These are phyloP conservation scores for Rhynchonycteris naso DNA, from an alignment of 2,797 vertebrate species.

Conservation along the genomic window DNA sequence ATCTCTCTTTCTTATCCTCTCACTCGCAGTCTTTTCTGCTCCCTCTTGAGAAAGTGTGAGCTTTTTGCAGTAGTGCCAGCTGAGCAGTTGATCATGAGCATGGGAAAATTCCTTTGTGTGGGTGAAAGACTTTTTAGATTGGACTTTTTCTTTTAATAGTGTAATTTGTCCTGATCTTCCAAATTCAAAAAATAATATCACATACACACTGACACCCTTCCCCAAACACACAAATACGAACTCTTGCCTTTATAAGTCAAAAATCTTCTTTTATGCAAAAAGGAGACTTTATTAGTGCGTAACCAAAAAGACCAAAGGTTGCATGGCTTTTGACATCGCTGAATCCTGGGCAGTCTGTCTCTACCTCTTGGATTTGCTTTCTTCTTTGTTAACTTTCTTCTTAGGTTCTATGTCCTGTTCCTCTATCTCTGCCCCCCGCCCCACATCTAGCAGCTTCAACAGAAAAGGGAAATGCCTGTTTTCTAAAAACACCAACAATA, in stretches of 20 bases:
- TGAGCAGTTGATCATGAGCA: not conserved
- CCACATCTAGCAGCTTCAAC: not conserved
- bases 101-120: not conserved
- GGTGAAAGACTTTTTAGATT: not conserved
- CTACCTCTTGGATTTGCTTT: not conserved
- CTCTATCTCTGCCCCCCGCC: too few species aligned
- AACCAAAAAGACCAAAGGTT: not conserved
- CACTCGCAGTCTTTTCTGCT: not conserved
- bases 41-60: constrained; percentile 3
- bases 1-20: not conserved
- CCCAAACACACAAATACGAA: not conserved
- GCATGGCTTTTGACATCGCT: not conserved
- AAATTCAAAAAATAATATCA: not conserved
- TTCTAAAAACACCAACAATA: not conserved
- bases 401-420: not conserved
- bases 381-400: not conserved
- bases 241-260: constrained; percentile 8
- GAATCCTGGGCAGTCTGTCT: not conserved
- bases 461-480: not conserved
- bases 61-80: not conserved
- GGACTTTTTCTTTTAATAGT: not conserved
- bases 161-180: constrained; percentile 18
- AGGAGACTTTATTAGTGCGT: not conserved
- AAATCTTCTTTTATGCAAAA: not conserved
- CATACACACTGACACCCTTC: not conserved